phyloP scores from a whole-genome alignment of 2,113 vertebrate species.

The Arvicanthis niloticus region DNA sequence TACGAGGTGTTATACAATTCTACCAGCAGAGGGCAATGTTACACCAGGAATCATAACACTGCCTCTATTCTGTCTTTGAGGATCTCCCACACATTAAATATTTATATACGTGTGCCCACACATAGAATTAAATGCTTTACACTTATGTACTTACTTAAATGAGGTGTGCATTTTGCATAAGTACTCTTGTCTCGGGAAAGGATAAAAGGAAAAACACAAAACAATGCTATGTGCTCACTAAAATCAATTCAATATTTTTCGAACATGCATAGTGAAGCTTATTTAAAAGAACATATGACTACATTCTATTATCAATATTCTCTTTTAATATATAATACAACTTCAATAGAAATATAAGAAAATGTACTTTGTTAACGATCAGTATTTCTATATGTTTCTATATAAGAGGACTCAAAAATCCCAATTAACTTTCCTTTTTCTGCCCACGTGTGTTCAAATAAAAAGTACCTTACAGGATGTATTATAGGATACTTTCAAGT shows the following conservation, averaged over 20 bases:
- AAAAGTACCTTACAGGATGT: neutral
- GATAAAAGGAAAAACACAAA: neutral
- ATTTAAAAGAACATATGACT: neutral
- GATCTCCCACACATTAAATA: neutral
- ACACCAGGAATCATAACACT: slow-evolving; percentile 82
- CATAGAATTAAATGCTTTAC: neutral
- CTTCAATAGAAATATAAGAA: slow-evolving; percentile 3
- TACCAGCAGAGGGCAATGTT: slow-evolving; percentile 85
- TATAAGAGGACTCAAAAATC: neutral
- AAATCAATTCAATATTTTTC: neutral
- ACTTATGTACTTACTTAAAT: neutral
- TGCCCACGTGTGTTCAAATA: neutral
- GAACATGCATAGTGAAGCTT: neutral
- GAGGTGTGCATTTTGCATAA: neutral
- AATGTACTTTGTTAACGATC: neutral
- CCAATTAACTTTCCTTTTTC: neutral
- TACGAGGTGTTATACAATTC: neutral
- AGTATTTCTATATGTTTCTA: neutral
- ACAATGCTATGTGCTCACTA: neutral
- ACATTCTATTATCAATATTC: neutral
- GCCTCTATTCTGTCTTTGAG: neutral
- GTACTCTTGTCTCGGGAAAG: neutral
- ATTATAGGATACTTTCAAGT: neutral
- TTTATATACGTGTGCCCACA: neutral
- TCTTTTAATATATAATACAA: neutral